A percentile compares a stretch with the other conserved stretches of the same genome.
These are phyloP conservation scores for Melipona quadrifasciata DNA, from an alignment of 1,140 invertebrate genomes.

Conservation along the genomic window DNA sequence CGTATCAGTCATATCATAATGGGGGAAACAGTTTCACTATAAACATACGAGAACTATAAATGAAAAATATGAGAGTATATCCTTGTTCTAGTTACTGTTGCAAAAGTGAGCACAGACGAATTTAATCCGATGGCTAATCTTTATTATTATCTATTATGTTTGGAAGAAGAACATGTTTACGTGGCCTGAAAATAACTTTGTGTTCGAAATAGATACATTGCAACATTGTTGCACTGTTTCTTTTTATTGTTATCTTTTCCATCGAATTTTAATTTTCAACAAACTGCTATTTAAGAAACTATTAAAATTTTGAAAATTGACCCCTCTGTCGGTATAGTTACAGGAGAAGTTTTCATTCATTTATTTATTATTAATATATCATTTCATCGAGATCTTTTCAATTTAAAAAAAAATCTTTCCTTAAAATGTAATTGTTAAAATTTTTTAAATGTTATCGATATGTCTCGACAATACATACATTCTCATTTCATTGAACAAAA, in stretches of 20 bases:
- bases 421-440: no score
- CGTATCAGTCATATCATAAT: background rate
- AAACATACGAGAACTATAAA: no score
- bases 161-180: background rate
- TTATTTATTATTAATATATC: no score
- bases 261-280: background rate
- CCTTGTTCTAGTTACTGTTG: background rate
- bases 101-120: background rate
- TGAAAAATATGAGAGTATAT: background rate
- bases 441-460: no score
- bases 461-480: no score
- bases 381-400: no score
- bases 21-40: background rate
- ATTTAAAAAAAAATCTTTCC: no score
- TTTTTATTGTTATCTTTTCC: background rate
- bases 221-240: background rate
- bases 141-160: slow-evolving; percentile 2
- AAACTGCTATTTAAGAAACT: no score
- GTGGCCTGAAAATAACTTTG: slow-evolving; percentile 3
- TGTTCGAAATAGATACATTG: background rate
- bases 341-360: no score
- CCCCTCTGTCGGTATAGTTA: no score
- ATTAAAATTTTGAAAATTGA: no score
- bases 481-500: no score
- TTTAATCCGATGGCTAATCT: background rate